Percentiles rank a stretch among this genome's conserved stretches.
Conservation (phyloP, 2,888 invertebrate species). For the Melanophora roralis region DNA sequence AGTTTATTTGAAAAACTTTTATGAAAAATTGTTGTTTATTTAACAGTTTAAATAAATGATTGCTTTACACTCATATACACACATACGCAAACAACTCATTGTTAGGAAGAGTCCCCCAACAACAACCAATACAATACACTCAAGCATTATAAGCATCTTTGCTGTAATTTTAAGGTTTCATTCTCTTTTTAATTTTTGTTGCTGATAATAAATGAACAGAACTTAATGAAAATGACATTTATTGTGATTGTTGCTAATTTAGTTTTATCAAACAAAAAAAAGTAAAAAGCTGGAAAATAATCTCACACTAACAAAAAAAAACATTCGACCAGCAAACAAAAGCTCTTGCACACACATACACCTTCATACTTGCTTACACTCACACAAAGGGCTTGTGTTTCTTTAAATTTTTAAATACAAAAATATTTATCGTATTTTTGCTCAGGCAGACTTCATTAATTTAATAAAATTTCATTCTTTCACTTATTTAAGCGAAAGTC, state of each 20-base stretch:
- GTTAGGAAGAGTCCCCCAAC: neutral
- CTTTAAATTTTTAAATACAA: too few relatives aligned
- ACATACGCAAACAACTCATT: too few relatives aligned
- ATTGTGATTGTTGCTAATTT: constrained; percentile 51
- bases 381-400: too few relatives aligned
- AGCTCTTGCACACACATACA: too few relatives aligned
- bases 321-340: too few relatives aligned
- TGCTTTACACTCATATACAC: neutral
- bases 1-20: neutral
- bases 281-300: too few relatives aligned
- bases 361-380: too few relatives aligned
- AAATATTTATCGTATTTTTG: too few relatives aligned
- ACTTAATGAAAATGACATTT: constrained; percentile 49
- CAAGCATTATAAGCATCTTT: neutral
- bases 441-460: too few relatives aligned
- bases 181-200: neutral
- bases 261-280: neutral
- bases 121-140: neutral
- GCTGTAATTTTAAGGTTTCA: neutral
- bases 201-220: constrained; percentile 33
- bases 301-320: too few relatives aligned
- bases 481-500: too few relatives aligned
- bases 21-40: constrained; percentile 1
- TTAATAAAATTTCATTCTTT: too few relatives aligned
- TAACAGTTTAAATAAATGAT: constrained; percentile 9